These are phyloP conservation scores for Oryzias melastigma DNA, from an alignment of 2,113 vertebrate genomes.

Conservation along the genomic window DNA sequence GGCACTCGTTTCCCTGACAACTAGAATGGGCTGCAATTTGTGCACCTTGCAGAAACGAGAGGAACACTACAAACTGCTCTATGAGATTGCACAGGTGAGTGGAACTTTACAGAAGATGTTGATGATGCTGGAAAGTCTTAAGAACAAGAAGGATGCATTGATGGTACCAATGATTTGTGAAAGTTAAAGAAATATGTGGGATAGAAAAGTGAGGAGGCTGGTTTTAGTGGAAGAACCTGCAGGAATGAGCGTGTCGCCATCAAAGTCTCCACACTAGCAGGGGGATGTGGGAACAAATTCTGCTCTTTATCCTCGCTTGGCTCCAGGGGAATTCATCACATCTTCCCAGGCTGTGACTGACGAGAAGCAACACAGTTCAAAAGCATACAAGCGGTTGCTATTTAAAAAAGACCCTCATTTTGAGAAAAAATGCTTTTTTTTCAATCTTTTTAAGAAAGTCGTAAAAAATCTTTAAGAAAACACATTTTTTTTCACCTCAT, in stretches of 20 bases:
- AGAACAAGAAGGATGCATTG: too few species aligned
- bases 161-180: too few species aligned
- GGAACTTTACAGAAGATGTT: background rate
- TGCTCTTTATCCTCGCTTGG: constrained; percentile 49
- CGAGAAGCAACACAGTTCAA: constrained; percentile 52
- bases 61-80: constrained; percentile 98
- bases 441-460: too few species aligned
- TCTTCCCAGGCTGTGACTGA: constrained; percentile 51
- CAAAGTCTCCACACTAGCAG: constrained; percentile 62
- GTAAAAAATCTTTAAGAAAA: constrained; percentile 9
- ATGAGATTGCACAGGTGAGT: constrained; percentile 98
- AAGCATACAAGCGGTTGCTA: too few species aligned
- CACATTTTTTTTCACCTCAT: background rate
- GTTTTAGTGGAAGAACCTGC: too few species aligned
- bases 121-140: background rate
- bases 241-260: constrained; percentile 21
- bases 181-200: too few species aligned
- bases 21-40: constrained; percentile 99
- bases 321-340: constrained; percentile 62
- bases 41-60: constrained; percentile 98
- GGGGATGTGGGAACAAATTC: constrained; percentile 65
- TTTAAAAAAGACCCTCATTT: too few species aligned
- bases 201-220: too few species aligned
- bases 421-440: too few species aligned
- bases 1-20: constrained; percentile 76